Evolutionary conservation across 1,140 invertebrate genomes (phyloP).

Genomic region (Aphelenchoides besseyi): DNA sequence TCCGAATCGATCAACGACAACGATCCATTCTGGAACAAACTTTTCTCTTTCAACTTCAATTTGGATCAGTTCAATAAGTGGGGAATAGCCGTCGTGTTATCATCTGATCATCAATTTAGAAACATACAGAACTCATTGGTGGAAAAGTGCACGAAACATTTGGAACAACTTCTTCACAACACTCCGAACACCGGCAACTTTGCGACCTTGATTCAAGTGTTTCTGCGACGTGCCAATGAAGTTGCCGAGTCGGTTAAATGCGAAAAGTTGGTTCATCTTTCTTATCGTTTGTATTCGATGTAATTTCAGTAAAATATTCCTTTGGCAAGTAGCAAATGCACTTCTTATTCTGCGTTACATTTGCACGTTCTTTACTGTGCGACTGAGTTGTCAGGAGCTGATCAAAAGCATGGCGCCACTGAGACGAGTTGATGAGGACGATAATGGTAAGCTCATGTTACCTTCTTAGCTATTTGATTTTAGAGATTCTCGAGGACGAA

Average conservation of each 20-base stretch:
- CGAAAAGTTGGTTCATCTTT: constrained; percentile 72
- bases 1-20: constrained; percentile 76
- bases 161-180: constrained; percentile 74
- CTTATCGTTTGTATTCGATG: constrained; percentile 15
- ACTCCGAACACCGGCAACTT: constrained; percentile 82
- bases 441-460: constrained; percentile 25
- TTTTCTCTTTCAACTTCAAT: constrained; percentile 83
- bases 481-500: constrained; percentile 21
- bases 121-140: constrained; percentile 77
- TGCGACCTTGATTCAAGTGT: constrained; percentile 77
- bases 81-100: not conserved
- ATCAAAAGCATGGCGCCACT: constrained; percentile 42
- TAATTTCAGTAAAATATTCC: constrained; percentile 78
- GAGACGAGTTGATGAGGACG: constrained; percentile 17
- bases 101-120: constrained; percentile 64
- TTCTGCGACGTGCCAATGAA: constrained; percentile 75
- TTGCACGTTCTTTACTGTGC: constrained; percentile 79
- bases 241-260: constrained; percentile 77
- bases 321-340: constrained; percentile 91
- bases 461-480: constrained; percentile 29
- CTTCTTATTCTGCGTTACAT: constrained; percentile 83
- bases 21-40: constrained; percentile 87
- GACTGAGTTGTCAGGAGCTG: constrained; percentile 66
- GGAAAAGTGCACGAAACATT: constrained; percentile 72
- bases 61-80: constrained; percentile 52